These are phyloP conservation scores for Tyrannus savana DNA, from an alignment of 2,113 vertebrate genomes.

Conservation along the genomic window DNA sequence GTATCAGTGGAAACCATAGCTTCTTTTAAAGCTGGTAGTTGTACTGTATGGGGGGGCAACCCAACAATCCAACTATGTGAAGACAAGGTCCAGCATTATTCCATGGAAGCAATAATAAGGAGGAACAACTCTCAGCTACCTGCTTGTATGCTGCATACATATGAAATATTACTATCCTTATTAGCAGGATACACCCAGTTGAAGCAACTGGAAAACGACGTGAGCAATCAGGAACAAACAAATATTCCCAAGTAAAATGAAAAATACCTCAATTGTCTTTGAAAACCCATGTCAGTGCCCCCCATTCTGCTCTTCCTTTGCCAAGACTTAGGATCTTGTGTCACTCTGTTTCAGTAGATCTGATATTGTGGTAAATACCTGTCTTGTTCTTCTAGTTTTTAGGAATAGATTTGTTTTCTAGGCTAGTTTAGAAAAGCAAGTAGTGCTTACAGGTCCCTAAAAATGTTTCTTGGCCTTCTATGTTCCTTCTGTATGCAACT, in stretches of 20 bases:
- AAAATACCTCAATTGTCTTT: neutral
- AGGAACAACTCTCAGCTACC: neutral
- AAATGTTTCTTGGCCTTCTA: neutral
- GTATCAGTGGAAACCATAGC: neutral
- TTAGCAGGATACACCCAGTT: neutral
- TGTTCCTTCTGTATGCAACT: neutral
- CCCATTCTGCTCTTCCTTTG: neutral
- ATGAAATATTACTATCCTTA: neutral
- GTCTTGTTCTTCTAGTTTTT: neutral
- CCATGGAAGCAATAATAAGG: neutral
- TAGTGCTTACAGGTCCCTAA: neutral
- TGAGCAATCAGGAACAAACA: neutral
- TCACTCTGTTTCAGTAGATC: neutral
- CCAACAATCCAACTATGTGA: neutral
- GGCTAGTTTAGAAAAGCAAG: neutral
- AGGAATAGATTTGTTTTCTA: neutral
- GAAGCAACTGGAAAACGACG: neutral
- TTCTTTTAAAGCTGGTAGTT: neutral
- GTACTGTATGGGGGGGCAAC: neutral
- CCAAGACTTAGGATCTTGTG: neutral
- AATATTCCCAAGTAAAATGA: neutral
- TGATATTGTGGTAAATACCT: neutral
- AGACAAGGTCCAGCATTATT: neutral
- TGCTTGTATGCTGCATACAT: neutral
- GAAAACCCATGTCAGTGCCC: neutral